Percentiles rank a stretch among this genome's conserved stretches.
Evolutionary conservation across 2,113 vertebrate genomes (phyloP).

Genomic region (Nibea albiflora): DNA sequence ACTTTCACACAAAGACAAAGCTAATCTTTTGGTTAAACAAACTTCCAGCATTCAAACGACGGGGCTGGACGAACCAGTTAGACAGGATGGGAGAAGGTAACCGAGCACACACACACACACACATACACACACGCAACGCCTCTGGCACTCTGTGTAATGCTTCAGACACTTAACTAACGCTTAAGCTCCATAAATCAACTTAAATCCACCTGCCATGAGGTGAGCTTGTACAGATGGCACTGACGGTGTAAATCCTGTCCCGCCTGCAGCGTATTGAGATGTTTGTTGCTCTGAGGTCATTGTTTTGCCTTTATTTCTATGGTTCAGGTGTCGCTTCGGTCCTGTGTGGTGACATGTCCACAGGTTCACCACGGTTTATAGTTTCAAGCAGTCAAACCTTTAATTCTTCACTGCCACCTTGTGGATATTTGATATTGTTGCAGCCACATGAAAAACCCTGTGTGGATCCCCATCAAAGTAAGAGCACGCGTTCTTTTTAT

Average conservation of each 20-base stretch:
- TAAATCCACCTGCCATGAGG: constrained; percentile 18
- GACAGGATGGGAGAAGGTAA: constrained; percentile 9
- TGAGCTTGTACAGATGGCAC: constrained; percentile 1
- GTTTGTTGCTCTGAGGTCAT: background rate
- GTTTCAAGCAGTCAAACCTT: accelerated
- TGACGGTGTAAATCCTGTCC: background rate
- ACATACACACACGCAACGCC: constrained; percentile 14
- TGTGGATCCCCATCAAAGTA: background rate
- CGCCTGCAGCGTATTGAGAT: background rate
- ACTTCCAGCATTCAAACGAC: constrained; percentile 26
- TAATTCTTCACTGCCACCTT: constrained; percentile 23
- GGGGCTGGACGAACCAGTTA: constrained; percentile 55
- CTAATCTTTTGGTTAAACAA: constrained; percentile 63
- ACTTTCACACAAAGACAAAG: background rate
- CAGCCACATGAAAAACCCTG: background rate
- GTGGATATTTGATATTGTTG: constrained; percentile 35
- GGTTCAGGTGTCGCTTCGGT: constrained; percentile 6
- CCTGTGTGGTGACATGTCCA: background rate
- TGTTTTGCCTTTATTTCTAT: constrained; percentile 14
- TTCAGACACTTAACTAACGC: constrained; percentile 24
- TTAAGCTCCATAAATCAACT: constrained; percentile 33
- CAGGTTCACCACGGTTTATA: background rate
- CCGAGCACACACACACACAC: background rate
- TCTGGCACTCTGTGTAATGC: background rate
- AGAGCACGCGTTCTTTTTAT: background rate